Base-by-base conservation (phyloP, 2,888 invertebrate species). In the Acleris holmiana region DNA sequence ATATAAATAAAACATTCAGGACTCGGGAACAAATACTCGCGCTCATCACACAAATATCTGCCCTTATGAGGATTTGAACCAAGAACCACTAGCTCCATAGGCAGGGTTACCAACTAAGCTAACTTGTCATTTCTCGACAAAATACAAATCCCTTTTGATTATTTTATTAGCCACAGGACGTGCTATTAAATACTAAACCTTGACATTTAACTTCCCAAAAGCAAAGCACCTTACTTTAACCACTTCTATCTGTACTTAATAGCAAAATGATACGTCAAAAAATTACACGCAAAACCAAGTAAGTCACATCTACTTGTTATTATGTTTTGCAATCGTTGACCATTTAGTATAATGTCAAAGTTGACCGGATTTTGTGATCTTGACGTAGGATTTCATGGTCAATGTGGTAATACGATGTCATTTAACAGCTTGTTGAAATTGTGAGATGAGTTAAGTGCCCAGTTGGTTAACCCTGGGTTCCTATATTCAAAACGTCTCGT, bases 311-410 rank as follows among this genome's bases (percentile, higher is more conserved):
- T 40, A 2, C 44, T 17, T 35, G 35, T 19, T 53, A 53, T 48
- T 13, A 41, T 17, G 44, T 55, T 15, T 55, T 19, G 55, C 40
- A 55, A 55, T 61, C 69, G 35, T 3, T 35, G 68, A 78, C 81
- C 68, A 67, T 78, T 80, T 83, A 74, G 69, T n/a, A 67, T 74
- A 86, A 87, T 86, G 85, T 84, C 85, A 87, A 79, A 86, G 86
- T 82, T 86, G 80, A 83, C 77, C 41, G 44, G 44, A 55, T 44
- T 44, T 51, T 15, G 19, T 71, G 77, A 76, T 85, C 86, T 88
- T 85, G 85, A 53, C 69, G 77, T 81, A 80, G 77, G 76, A 73
- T 23, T 7, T 1, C n/a, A 40, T 23, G 53, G 53, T 40, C 49
- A 18, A 21, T 1, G 3, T 53, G 5, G 21, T 35, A 29, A 29